Conservation (phyloP, 2,797 vertebrate genomes). For the Gambusia yucatana region DNA sequence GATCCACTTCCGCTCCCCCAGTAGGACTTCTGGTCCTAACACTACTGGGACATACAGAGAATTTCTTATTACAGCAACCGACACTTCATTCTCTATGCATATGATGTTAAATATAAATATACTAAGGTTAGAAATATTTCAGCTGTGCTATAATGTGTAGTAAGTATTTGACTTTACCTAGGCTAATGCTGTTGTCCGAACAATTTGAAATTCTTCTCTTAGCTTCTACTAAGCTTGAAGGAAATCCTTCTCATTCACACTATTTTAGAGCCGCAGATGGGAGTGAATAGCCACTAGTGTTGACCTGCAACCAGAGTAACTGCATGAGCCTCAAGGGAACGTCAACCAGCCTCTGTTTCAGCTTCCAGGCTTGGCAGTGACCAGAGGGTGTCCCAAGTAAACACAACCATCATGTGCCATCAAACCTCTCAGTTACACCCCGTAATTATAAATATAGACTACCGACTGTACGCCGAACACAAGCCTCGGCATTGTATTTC, state of each 20-base stretch:
- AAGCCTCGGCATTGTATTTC: slow-evolving; percentile 29
- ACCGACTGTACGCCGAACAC: slow-evolving; percentile 26
- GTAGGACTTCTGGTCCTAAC: slow-evolving; percentile 41
- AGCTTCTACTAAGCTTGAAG: neutral
- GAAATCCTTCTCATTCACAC: slow-evolving; percentile 1
- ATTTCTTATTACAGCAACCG: slow-evolving; percentile 16
- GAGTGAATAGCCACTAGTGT: slow-evolving; percentile 44
- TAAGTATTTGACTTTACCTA: slow-evolving; percentile 34
- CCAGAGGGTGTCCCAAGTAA: slow-evolving; percentile 35
- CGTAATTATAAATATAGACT: slow-evolving; percentile 53
- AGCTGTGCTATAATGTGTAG: slow-evolving; percentile 3
- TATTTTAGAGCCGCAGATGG: slow-evolving; percentile 5
- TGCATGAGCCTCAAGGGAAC: slow-evolving; percentile 37
- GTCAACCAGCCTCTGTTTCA: slow-evolving; percentile 47
- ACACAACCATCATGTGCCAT: slow-evolving; percentile 37
- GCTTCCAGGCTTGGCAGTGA: slow-evolving; percentile 33
- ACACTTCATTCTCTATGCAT: slow-evolving; percentile 26
- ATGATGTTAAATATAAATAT: slow-evolving; percentile 7
- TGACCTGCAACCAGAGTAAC: slow-evolving; percentile 19
- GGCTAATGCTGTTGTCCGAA: slow-evolving; percentile 7
- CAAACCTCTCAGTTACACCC: slow-evolving; percentile 58
- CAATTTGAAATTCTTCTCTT: slow-evolving; percentile 21
- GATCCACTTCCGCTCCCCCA: slow-evolving; percentile 72
- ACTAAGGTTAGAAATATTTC: slow-evolving; percentile 33
- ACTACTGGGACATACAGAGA: slow-evolving; percentile 11